Base-by-base conservation (phyloP, 2,113 vertebrate species). In the Girardinichthys multiradiatus region DNA sequence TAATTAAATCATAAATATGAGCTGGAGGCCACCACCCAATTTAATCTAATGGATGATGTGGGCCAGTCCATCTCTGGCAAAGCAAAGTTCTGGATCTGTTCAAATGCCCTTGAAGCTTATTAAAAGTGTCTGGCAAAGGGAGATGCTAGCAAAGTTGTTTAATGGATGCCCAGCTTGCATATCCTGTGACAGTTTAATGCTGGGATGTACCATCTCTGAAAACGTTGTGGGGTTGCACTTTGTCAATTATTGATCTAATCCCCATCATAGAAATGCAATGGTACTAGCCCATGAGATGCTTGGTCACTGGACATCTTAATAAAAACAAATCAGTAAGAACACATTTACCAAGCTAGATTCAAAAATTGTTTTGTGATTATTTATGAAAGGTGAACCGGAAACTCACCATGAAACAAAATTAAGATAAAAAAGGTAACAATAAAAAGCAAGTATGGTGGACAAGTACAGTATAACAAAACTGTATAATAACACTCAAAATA, bases 1-100 rank as follows among this genome's bases (percentile, higher is more conserved):
- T 94, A 94, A 94, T 94, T 94, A 94, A 94, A 94, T 93, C 93
- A 94, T 93, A 92, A 94, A 94, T 93, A 94, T 93, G 94, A 95
- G 92, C 93, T 92, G 91, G 91, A 93, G 94, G 94, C 93, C 91
- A 90, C 92, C 92, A 92, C 92, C 93, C 93, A 93, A 92, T 94
- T 94, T 94, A 94, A 94, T 91, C 92, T 94, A 94, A 94, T 93
- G 92, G 93, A 94, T 94, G 93, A 92, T 93, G 89, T 92, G 93
- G 93, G 92, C 91, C 91, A 92, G 94, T 93, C 92, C 92, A 90
- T 91, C 90, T 87, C 90, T 93, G 92, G 93, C 94, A 93, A 92
- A 82, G 89, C 87, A 81, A 91, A 90, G 90, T 91, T 92, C 91
- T 94, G 91, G 92, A 92, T 90, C 87, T 78, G 79, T 92, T 93